Conservation (phyloP, 2,113 vertebrate genomes). For the Fulica atra region DNA sequence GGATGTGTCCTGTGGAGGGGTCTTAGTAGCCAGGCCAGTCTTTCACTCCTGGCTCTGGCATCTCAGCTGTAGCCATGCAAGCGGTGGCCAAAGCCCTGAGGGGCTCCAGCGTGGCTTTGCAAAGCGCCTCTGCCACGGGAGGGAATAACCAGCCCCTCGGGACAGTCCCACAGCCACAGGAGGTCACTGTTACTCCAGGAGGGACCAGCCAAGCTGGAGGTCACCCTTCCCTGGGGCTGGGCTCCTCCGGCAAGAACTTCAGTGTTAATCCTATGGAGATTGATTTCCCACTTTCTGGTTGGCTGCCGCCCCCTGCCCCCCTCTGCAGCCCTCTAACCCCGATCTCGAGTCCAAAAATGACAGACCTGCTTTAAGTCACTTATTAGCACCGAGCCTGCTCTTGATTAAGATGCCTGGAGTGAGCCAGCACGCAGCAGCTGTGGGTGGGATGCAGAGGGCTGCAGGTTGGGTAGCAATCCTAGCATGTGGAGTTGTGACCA, state of each 20-base stretch:
- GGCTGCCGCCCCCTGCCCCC: background rate
- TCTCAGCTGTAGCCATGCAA: rapidly evolving
- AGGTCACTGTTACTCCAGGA: slow-evolving; percentile 71
- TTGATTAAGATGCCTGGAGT: background rate
- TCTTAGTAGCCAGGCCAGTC: background rate
- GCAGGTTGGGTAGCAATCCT: background rate
- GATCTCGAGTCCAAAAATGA: background rate
- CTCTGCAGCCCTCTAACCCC: background rate
- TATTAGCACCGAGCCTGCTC: background rate
- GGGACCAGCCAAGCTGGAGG: background rate
- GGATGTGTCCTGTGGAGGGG: background rate
- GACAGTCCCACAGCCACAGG: slow-evolving; percentile 45
- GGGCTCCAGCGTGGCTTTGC: rapidly evolving
- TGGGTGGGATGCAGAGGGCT: background rate
- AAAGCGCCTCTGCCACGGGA: background rate
- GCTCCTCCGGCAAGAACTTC: background rate
- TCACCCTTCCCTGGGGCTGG: background rate
- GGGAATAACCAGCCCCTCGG: background rate
- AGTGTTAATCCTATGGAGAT: background rate
- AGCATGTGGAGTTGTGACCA: background rate
- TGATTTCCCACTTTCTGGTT: background rate
- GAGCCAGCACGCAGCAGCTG: background rate
- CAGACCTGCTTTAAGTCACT: slow-evolving; percentile 27
- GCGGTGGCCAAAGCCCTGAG: background rate
- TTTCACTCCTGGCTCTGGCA: background rate